phyloP scores from a whole-genome alignment of 2,797 vertebrate species.

The Scyliorhinus canicula region DNA sequence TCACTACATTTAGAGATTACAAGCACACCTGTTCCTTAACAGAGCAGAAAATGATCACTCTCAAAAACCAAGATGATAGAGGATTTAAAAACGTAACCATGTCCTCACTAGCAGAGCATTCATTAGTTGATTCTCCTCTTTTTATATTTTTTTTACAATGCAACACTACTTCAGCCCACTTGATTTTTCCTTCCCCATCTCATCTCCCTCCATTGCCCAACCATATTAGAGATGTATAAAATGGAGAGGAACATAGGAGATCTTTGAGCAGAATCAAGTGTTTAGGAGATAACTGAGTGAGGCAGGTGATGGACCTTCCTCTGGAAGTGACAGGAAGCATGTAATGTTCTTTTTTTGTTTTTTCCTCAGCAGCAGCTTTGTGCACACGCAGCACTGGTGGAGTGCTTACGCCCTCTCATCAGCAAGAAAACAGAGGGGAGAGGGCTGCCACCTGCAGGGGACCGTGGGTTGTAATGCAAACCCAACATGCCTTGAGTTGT shows the following conservation, averaged over 20 bases:
- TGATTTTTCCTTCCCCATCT: constrained; percentile 60
- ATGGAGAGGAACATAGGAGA: constrained; percentile 63
- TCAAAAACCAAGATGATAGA: constrained; percentile 58
- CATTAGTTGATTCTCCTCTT: constrained; percentile 64
- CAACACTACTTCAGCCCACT: constrained; percentile 53
- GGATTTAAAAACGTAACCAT: constrained; percentile 64
- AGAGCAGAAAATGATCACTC: constrained; percentile 64
- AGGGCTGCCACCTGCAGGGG: constrained; percentile 73
- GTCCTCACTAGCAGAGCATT: constrained; percentile 71
- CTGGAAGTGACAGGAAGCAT: constrained; percentile 43
- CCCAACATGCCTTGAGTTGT: constrained; percentile 74
- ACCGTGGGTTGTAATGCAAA: constrained; percentile 60
- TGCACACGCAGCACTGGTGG: constrained; percentile 71
- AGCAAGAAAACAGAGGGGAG: constrained; percentile 63
- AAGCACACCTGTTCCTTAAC: constrained; percentile 56
- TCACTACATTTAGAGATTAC: constrained; percentile 62
- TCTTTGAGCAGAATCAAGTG: constrained; percentile 48
- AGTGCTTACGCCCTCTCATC: constrained; percentile 69
- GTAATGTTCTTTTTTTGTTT: constrained; percentile 49
- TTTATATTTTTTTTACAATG: constrained; percentile 46
- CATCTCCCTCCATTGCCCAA: constrained; percentile 51
- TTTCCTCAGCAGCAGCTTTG: constrained; percentile 53
- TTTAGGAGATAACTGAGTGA: constrained; percentile 55
- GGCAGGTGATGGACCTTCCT: constrained; percentile 64
- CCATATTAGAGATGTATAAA: constrained; percentile 58